phyloP scores from a whole-genome alignment of 1,140 invertebrate genomes.

The Brachionus manjavacas region DNA sequence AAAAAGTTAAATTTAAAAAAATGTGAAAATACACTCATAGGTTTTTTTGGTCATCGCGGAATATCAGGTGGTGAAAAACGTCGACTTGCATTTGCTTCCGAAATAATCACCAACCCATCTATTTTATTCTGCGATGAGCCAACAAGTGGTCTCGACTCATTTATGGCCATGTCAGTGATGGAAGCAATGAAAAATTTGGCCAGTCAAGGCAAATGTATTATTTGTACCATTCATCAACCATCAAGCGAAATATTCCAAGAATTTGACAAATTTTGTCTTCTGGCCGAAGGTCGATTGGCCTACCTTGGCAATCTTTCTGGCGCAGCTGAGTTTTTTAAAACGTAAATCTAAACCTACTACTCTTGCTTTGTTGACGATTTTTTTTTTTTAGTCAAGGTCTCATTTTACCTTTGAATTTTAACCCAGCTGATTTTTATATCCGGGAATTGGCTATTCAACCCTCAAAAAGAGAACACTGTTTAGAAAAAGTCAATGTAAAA shows the following conservation, averaged over 20 bases:
- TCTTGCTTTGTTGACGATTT: too few relatives aligned
- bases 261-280: constrained; percentile 65
- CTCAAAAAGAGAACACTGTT: constrained; percentile 67
- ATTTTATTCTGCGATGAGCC: constrained; percentile 89
- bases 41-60: constrained; percentile 65
- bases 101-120: constrained; percentile 83
- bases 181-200: constrained; percentile 66
- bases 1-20: constrained; percentile 35
- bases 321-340: constrained; percentile 14
- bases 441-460: constrained; percentile 67
- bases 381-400: constrained; percentile 58
- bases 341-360: not conserved
- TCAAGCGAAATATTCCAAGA: constrained; percentile 86
- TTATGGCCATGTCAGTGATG: constrained; percentile 87
- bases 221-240: constrained; percentile 92
- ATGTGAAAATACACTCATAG: constrained; percentile 38
- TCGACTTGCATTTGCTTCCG: constrained; percentile 84
- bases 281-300: constrained; percentile 29
- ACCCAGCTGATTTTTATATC: constrained; percentile 42
- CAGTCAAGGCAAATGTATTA: constrained; percentile 77
- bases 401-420: constrained; percentile 47
- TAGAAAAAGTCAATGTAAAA: not conserved
- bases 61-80: constrained; percentile 93
- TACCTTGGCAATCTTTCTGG: constrained; percentile 46
- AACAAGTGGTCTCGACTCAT: constrained; percentile 65